Base-by-base conservation (phyloP, 2,888 invertebrate genomes). In the Leucania comma region DNA sequence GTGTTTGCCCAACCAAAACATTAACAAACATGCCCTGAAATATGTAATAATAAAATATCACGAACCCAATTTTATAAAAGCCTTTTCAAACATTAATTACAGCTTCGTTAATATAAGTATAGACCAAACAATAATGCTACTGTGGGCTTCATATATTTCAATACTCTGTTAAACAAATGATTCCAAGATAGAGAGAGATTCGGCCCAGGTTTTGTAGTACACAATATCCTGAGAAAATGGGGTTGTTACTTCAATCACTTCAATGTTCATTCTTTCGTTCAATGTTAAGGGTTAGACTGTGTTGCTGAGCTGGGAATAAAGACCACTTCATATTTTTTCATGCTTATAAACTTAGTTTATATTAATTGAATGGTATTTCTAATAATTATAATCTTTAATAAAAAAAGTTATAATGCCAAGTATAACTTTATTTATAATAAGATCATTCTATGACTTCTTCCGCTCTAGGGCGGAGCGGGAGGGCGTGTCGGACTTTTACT, bases 41-140 rank as follows among this genome's bases (percentile, higher is more conserved):
- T 50, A 61, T 60, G 81, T 78, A 71, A 66, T 80, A 80, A 81
- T 71, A 67, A 71, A 81, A 77, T 35, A 81, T 71, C 72, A 76
- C 75, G 71, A 63, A 56, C 24, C 42, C 78, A 63, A 71, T 72
- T 78, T 64, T 57, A 57, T 64, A 14, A 81, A 78, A 81, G 60
- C 63, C 57, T 63, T 71, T 61, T 60, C 72, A 76, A 78, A 61
- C 60, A 81, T 64, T 71, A 67, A 81, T 81, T 78, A 61, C 29
- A 61, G 35, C 48, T n/a, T 14, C 56, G 71, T 57, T 81, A 66
- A 81, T 67, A n/a, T 61, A 57, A 63, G 56, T 65, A 63, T 24
- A 22, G 22, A 42, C 59, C 48, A 53, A 8, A 54, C 38, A 62
- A 50, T 57, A 71, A n/a, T 48, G 75, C 32, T 14, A 26, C 2